Evolutionary conservation across 2,888 invertebrate genomes (phyloP).

Genomic region (Drosophila histrio): DNA sequence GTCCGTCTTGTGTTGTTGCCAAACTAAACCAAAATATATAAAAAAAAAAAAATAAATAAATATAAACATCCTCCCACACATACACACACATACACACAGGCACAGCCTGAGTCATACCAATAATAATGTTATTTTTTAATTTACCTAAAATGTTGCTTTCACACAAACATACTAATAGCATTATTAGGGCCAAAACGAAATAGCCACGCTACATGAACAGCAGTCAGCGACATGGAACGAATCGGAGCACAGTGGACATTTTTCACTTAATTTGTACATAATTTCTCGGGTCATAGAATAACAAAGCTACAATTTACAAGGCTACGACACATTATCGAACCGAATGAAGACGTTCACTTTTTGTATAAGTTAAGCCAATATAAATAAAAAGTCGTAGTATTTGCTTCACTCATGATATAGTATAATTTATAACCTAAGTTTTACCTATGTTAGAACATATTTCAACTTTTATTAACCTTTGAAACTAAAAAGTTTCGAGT

Average conservation of each 20-base stretch:
- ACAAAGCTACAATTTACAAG: background rate
- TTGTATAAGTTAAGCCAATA: too few species aligned
- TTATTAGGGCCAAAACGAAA: slow-evolving; percentile 43
- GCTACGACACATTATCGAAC: too few species aligned
- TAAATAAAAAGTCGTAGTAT: too few species aligned
- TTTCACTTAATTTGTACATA: background rate
- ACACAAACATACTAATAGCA: slow-evolving; percentile 9
- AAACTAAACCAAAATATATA: slow-evolving; percentile 20
- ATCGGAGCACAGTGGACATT: slow-evolving; percentile 26
- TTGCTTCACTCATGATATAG: too few species aligned
- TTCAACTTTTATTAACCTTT: too few species aligned
- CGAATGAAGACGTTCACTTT: too few species aligned
- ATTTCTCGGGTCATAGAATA: background rate
- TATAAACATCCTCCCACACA: slow-evolving; percentile 7
- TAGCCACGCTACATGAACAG: slow-evolving; percentile 21
- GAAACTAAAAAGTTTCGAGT: too few species aligned
- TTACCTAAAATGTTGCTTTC: slow-evolving; percentile 66
- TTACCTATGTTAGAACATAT: too few species aligned
- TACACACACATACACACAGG: background rate
- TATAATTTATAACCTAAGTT: too few species aligned
- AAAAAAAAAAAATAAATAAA: slow-evolving; percentile 32
- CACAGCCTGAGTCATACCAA: slow-evolving; percentile 14
- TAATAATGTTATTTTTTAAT: slow-evolving; percentile 74
- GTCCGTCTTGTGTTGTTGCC: slow-evolving; percentile 9
- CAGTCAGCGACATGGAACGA: background rate